Conservation (phyloP, 2,113 vertebrate species). For the Syngnathus scovelli region DNA sequence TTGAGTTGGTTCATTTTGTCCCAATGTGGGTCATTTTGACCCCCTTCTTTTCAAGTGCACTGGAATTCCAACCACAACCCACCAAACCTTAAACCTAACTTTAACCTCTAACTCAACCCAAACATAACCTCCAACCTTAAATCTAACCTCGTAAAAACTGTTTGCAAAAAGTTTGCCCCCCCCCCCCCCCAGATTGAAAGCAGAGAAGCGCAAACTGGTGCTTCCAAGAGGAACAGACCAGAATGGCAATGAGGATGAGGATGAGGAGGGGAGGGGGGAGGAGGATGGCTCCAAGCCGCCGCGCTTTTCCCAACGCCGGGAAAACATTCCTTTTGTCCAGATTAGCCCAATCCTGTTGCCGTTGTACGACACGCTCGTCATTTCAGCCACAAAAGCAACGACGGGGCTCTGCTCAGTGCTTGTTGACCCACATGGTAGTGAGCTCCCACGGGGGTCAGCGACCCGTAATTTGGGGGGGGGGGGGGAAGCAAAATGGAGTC, state of each 20-base stretch:
- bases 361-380: not conserved
- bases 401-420: not conserved
- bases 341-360: not conserved
- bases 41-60: too few relatives aligned
- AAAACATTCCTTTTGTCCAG: constrained; percentile 3
- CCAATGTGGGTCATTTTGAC: too few relatives aligned
- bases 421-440: not conserved
- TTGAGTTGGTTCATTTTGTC: too few relatives aligned
- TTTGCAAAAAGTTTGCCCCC: not conserved
- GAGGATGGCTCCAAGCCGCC: not conserved
- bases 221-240: not conserved
- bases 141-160: not conserved
- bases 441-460: not conserved
- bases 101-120: not conserved
- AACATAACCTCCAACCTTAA: not conserved
- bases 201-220: not conserved
- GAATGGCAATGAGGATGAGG: not conserved
- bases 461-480: not conserved
- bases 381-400: not conserved
- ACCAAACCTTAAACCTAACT: not conserved
- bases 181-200: not conserved
- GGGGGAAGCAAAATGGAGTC: too few relatives aligned
- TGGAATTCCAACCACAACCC: too few relatives aligned
- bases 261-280: not conserved
- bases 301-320: not conserved